Evolutionary conservation across 1,140 invertebrate species (phyloP).

Genomic region (Lepidurus couesii): DNA sequence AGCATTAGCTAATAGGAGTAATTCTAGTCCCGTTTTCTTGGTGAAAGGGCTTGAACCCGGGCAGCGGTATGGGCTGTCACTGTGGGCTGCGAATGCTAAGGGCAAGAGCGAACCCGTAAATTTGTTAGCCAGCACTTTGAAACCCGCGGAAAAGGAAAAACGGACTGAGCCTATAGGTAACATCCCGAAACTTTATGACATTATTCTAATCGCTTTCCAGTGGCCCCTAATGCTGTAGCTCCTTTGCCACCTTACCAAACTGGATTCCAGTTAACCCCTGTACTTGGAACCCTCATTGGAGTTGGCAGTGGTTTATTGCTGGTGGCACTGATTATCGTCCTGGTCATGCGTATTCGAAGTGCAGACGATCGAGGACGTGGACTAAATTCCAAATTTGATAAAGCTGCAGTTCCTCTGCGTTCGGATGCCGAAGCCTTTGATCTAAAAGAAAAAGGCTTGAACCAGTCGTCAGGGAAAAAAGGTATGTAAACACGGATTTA

Average conservation of each 20-base stretch:
- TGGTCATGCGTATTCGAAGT: constrained; percentile 58
- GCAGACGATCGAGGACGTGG: constrained; percentile 32
- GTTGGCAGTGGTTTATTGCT: constrained; percentile 61
- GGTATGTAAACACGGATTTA: background rate
- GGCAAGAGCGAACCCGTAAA: constrained; percentile 56
- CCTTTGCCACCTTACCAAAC: constrained; percentile 42
- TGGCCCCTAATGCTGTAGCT: constrained; percentile 29
- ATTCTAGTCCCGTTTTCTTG: constrained; percentile 53
- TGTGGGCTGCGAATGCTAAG: constrained; percentile 64
- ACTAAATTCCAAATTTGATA: constrained; percentile 53
- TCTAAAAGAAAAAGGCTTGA: constrained; percentile 11
- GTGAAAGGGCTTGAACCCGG: constrained; percentile 60
- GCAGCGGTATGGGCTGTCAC: constrained; percentile 57
- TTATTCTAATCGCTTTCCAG: constrained; percentile 24
- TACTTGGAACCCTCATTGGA: constrained; percentile 67
- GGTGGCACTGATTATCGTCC: constrained; percentile 61
- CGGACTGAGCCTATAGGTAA: constrained; percentile 28
- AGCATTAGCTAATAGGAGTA: constrained; percentile 20
- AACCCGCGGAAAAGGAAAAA: constrained; percentile 26
- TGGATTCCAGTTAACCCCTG: constrained; percentile 63
- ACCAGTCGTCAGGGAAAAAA: background rate
- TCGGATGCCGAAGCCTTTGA: constrained; percentile 54
- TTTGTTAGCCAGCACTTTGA: constrained; percentile 26
- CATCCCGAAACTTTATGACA: background rate
- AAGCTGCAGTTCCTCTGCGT: constrained; percentile 55